Conservation (phyloP, 2,888 invertebrate species). For the Idaea biselata region DNA sequence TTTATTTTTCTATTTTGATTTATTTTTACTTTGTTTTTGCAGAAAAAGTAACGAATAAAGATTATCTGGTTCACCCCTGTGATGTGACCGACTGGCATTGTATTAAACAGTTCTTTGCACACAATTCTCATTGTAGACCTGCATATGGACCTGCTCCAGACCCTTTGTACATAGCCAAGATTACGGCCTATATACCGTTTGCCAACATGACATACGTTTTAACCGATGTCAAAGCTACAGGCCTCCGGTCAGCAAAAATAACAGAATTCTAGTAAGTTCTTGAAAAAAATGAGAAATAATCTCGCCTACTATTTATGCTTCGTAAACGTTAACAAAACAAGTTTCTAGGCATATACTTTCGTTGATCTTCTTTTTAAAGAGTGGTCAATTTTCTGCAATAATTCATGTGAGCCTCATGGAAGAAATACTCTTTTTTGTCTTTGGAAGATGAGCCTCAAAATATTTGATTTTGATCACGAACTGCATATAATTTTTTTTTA, state of each 20-base stretch:
- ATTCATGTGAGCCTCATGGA: no score
- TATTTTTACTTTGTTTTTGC: neutral
- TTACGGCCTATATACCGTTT: slow-evolving; percentile 16
- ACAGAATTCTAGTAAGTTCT: slow-evolving; percentile 22
- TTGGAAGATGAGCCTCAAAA: no score
- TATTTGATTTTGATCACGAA: no score
- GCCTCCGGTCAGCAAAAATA: slow-evolving; percentile 13
- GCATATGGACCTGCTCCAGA: slow-evolving; percentile 21
- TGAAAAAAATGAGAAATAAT: neutral
- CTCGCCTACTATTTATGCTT: no score
- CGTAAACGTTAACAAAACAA: no score
- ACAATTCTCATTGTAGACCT: slow-evolving; percentile 26
- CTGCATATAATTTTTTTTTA: no score
- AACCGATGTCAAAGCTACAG: slow-evolving; percentile 3
- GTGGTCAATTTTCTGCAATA: no score
- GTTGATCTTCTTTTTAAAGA: no score
- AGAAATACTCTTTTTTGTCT: no score
- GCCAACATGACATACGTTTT: slow-evolving; percentile 30
- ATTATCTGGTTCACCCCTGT: slow-evolving; percentile 30
- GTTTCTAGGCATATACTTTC: no score
- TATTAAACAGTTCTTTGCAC: slow-evolving; percentile 30
- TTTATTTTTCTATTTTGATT: neutral
- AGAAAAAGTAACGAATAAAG: slow-evolving; percentile 17
- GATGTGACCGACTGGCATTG: slow-evolving; percentile 28
- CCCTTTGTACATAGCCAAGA: slow-evolving; percentile 12